phyloP scores from a whole-genome alignment of 2,797 vertebrate species.

The Cuniculus paca region DNA sequence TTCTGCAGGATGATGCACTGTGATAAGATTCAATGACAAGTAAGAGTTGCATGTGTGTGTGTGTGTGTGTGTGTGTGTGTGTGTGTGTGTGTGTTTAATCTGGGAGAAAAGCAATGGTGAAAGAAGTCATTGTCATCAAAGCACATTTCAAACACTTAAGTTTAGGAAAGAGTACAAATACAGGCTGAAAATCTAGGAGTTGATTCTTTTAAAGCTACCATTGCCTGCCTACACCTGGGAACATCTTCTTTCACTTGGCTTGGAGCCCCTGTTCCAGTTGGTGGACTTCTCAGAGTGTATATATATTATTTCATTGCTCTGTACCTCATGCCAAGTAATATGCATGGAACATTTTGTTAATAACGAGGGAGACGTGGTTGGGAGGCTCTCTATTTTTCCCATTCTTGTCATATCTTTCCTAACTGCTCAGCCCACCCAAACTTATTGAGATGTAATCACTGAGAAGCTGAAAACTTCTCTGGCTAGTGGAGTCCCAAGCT shows the following conservation, averaged over 20 bases:
- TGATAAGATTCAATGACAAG: neutral
- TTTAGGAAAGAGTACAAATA: neutral
- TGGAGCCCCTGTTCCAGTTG: neutral
- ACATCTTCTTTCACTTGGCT: neutral
- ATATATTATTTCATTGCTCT: neutral
- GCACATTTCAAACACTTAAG: neutral
- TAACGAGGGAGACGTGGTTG: neutral
- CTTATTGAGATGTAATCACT: neutral
- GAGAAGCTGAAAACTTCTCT: neutral
- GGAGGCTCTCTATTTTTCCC: neutral
- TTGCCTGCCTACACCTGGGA: neutral
- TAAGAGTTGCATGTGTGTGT: slow-evolving; percentile 14
- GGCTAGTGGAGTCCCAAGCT: neutral
- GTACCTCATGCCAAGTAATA: neutral
- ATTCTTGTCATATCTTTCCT: neutral
- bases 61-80: too few species aligned
- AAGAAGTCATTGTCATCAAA: neutral
- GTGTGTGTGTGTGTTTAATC: neutral
- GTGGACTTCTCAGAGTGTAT: neutral
- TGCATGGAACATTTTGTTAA: neutral
- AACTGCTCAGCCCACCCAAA: neutral
- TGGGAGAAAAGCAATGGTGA: neutral
- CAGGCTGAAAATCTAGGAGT: neutral
- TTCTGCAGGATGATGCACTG: neutral
- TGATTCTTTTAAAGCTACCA: neutral